Evolutionary conservation across 2,797 vertebrate species (phyloP), one percentile per base, ranked within the genome.

Genomic region (Sylvia borin): DNA sequence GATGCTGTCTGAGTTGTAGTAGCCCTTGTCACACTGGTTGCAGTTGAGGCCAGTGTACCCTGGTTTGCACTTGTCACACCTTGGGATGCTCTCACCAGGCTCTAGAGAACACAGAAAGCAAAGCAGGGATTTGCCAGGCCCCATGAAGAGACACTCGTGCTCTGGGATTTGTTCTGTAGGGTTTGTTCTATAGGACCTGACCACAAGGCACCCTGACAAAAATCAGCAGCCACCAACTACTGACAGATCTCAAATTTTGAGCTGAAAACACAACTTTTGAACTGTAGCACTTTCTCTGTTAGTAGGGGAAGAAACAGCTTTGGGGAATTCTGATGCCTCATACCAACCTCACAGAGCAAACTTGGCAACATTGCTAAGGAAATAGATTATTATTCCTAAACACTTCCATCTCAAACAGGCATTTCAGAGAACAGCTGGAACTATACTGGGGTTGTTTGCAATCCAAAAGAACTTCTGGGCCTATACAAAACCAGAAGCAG

Each of bases 1-100:
- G 75, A 97, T 95, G 73, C 98, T 98, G 54, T 98, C 98, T 0
- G 97, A 97, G 97, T 98, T 98, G 98, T 98, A 99, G 97, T 98
- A 99, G 85, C 99, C 98, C 0, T 97, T 92, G 57, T 94, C 96
- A 92, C 99, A 99, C 42, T 71, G 72, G 71, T 98, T 98, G 90
- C 99, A 99, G 91, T 97, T 98, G 4, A 73, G 91, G 62, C 99
- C 98, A 0, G 95, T 93, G 95, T 99, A 99, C 12, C 95, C 98
- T 1, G 95, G 85, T 76, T 94, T 98, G 97, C 99, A 99, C 85
- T 97, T 92, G 91, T 98, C 98, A 95, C 99, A 99, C 34, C 57
- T 96, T 3, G 97, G 97, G 38, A 95, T 78, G 1, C 95, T 95
- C 31, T 97, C 97, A 3, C 94, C 97, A 25, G 95, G 65, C 83